Percentiles rank a stretch among this genome's conserved stretches.
phyloP scores from a whole-genome alignment of 2,113 vertebrate species.

The Solea solea region DNA sequence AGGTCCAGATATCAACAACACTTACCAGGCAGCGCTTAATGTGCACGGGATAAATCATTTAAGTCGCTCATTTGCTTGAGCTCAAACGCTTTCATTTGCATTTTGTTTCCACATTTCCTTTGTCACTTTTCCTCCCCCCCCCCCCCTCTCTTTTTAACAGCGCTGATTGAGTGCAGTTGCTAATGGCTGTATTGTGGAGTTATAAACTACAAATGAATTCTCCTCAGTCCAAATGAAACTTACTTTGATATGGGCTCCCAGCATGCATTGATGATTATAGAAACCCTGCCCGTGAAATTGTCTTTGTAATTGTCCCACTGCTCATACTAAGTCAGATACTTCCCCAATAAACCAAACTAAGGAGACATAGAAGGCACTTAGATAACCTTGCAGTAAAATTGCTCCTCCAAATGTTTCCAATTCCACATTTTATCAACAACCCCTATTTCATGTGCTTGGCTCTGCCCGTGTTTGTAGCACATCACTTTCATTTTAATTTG shows the following conservation, averaged over 20 bases:
- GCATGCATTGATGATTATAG: conserved; percentile 81
- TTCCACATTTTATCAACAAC: conserved; percentile 43
- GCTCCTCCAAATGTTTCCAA: conserved; percentile 45
- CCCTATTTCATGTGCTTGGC: conserved; percentile 32
- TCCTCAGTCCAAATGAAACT: conserved; percentile 76
- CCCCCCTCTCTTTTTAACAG: conserved; percentile 35
- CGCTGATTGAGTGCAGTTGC: conserved; percentile 68
- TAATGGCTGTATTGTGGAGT: conserved; percentile 74
- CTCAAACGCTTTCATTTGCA: conserved; percentile 69
- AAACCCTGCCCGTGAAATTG: conserved; percentile 78
- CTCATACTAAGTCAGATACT: conserved; percentile 71
- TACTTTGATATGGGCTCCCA: conserved; percentile 74
- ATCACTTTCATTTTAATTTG: conserved; percentile 31
- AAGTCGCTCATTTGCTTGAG: conserved; percentile 63
- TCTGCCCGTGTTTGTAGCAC: conserved; percentile 11
- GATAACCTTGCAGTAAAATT: conserved; percentile 62
- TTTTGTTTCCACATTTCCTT: conserved; percentile 67
- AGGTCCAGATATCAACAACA: conserved; percentile 44
- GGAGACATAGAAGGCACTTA: conserved; percentile 59
- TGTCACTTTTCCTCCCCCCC: conserved; percentile 6
- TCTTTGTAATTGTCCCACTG: conserved; percentile 78
- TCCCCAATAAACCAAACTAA: conserved; percentile 71
- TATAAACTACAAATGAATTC: conserved; percentile 79
- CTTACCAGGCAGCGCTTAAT: conserved; percentile 58
- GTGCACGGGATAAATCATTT: conserved; percentile 60